Conservation (phyloP, 2,888 invertebrate species). For the Ecdyonurus torrentis region DNA sequence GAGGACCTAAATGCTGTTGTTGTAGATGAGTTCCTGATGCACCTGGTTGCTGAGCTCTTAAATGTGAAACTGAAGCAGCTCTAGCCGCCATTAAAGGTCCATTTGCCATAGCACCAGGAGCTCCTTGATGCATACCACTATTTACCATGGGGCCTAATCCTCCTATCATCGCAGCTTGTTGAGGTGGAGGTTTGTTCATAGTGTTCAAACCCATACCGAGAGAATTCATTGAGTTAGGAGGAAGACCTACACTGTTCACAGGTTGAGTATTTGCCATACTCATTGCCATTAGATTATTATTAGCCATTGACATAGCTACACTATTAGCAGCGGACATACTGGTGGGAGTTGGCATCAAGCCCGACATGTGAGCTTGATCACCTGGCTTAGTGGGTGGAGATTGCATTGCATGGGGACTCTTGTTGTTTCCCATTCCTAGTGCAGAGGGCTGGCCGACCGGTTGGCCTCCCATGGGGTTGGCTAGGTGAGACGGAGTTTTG, state of each 20-base stretch:
- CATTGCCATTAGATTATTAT: conserved; percentile 7
- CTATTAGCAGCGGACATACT: conserved; percentile 23
- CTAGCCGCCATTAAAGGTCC: conserved; percentile 50
- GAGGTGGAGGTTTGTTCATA: conserved; percentile 18
- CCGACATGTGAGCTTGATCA: conserved; percentile 23
- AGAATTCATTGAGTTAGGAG: neutral
- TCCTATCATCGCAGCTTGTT: conserved; percentile 25
- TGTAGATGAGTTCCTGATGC: conserved; percentile 28
- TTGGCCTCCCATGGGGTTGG: neutral
- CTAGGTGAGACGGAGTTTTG: neutral
- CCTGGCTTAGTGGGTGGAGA: conserved; percentile 12
- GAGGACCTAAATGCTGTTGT: conserved; percentile 31
- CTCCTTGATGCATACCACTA: neutral
- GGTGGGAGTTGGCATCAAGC: conserved; percentile 30
- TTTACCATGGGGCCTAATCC: conserved; percentile 11
- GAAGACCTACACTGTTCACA: conserved; percentile 21
- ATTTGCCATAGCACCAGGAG: conserved; percentile 44
- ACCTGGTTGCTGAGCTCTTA: conserved; percentile 8
- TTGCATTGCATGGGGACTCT: conserved; percentile 30
- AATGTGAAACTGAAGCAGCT: conserved; percentile 19
- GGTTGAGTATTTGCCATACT: conserved; percentile 27
- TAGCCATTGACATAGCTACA: conserved; percentile 16
- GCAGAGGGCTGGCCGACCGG: neutral
- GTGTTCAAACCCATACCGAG: neutral
- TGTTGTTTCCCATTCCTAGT: neutral